Percentiles rank a stretch among this genome's conserved stretches.
These are phyloP conservation scores for Sarcophaga variegata DNA, from an alignment of 2,888 invertebrate genomes.

Conservation along the genomic window DNA sequence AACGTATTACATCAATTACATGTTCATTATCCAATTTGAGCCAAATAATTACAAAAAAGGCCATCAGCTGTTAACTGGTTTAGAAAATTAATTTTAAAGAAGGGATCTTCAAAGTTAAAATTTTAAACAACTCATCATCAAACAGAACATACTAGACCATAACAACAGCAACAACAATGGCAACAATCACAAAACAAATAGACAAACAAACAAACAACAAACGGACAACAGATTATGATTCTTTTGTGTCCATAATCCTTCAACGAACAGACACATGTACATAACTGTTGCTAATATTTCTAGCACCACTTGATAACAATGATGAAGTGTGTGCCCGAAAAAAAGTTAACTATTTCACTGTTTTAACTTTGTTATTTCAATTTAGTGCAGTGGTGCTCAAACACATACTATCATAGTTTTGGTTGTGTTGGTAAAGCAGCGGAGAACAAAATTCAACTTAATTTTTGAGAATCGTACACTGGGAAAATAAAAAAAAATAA, in stretches of 20 bases:
- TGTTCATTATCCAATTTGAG: slow-evolving; percentile 20
- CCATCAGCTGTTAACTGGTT: slow-evolving; percentile 49
- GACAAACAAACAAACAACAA: slow-evolving; percentile 28
- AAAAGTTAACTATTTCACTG: too few relatives aligned
- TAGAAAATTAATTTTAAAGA: slow-evolving; percentile 55
- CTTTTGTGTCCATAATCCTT: slow-evolving; percentile 51
- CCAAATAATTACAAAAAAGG: slow-evolving; percentile 3
- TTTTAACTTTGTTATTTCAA: too few relatives aligned
- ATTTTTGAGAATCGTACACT: too few relatives aligned
- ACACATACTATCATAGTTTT: too few relatives aligned
- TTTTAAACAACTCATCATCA: slow-evolving; percentile 43
- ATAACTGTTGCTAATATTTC: neutral
- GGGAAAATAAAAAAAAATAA: too few relatives aligned
- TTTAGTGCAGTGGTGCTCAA: too few relatives aligned
- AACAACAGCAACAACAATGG: neutral
- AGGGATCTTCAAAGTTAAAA: slow-evolving; percentile 35
- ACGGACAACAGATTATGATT: slow-evolving; percentile 43
- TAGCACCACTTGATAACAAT: neutral
- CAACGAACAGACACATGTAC: slow-evolving; percentile 17
- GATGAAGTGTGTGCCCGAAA: slow-evolving; percentile 13
- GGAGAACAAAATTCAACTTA: too few relatives aligned
- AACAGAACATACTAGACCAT: too few relatives aligned
- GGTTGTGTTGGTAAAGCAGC: too few relatives aligned
- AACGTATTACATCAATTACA: slow-evolving; percentile 45
- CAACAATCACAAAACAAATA: neutral